Conservation (phyloP, 2,113 vertebrate genomes). For the Myotis yumanensis region DNA sequence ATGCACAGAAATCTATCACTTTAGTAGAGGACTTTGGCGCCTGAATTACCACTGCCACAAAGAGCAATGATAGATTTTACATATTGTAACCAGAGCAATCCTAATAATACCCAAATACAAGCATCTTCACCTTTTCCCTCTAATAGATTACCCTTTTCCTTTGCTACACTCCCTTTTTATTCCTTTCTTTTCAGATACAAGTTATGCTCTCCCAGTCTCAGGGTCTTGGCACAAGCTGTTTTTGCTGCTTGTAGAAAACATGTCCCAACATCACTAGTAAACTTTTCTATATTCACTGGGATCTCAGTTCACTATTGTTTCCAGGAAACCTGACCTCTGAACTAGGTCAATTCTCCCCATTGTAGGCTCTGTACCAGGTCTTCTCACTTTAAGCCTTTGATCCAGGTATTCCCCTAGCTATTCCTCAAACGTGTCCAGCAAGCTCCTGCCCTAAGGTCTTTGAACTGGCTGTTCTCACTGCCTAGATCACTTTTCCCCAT, state of each 20-base stretch:
- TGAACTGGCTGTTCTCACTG: background rate
- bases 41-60: background rate
- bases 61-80: background rate
- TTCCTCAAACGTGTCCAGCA: background rate
- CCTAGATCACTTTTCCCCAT: background rate
- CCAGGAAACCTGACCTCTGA: background rate
- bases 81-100: background rate
- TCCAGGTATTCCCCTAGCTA: background rate
- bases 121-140: background rate
- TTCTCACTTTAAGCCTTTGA: background rate
- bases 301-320: background rate
- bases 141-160: background rate
- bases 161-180: background rate
- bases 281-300: background rate
- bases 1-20: background rate
- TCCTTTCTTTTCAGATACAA: background rate
- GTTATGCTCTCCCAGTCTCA: background rate
- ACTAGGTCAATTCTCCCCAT: background rate
- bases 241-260: background rate
- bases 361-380: background rate
- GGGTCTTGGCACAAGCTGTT: background rate
- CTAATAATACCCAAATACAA: background rate
- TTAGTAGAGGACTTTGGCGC: background rate
- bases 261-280: background rate
- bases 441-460: background rate